A percentile compares a stretch with the other conserved stretches of the same genome.
These are phyloP conservation scores for Diplosoma virens DNA, from an alignment of 23 tunicate genomes.

Conservation along the genomic window DNA sequence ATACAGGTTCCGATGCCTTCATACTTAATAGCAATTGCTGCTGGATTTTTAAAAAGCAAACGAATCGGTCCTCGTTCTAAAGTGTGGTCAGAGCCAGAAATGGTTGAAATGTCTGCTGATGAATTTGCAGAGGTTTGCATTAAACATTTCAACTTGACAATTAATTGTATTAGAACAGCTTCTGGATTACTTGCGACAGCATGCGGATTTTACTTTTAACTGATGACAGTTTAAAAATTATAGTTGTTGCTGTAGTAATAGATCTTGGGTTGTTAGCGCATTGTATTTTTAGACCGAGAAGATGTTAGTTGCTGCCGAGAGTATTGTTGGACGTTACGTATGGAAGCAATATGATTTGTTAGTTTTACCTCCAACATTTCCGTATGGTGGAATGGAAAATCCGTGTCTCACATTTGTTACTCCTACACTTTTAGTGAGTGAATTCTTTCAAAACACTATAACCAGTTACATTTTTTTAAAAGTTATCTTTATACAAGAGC, in stretches of 20 bases:
- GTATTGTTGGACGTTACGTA: slow-evolving; percentile 89
- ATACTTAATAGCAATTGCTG: slow-evolving; percentile 89
- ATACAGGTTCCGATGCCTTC: slow-evolving; percentile 86
- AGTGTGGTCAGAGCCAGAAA: slow-evolving; percentile 87
- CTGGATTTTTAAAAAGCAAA: slow-evolving; percentile 70
- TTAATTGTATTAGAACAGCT: no score
- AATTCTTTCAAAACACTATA: no score
- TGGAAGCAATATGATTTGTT: slow-evolving; percentile 96
- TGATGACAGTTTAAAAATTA: no score
- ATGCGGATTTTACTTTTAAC: no score
- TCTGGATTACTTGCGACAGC: no score
- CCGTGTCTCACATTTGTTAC: slow-evolving; percentile 99
- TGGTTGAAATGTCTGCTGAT: slow-evolving; percentile 73
- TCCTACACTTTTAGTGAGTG: slow-evolving; percentile 88
- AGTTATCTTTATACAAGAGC: no score
- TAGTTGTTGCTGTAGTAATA: no score
- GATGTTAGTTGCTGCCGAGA: slow-evolving; percentile 86
- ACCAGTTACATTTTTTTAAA: no score
- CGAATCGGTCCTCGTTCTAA: slow-evolving; percentile 88
- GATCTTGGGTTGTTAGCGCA: neutral
- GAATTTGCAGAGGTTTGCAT: slow-evolving; percentile 95
- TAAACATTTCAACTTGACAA: no score
- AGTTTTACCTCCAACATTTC: slow-evolving; percentile 95
- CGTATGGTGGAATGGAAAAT: slow-evolving; percentile 99
- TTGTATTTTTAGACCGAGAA: slow-evolving; percentile 76